A percentile compares a stretch with the other conserved stretches of the same genome.
Evolutionary conservation across 2,113 vertebrate genomes (phyloP).

Genomic region (Chaetops frenatus): DNA sequence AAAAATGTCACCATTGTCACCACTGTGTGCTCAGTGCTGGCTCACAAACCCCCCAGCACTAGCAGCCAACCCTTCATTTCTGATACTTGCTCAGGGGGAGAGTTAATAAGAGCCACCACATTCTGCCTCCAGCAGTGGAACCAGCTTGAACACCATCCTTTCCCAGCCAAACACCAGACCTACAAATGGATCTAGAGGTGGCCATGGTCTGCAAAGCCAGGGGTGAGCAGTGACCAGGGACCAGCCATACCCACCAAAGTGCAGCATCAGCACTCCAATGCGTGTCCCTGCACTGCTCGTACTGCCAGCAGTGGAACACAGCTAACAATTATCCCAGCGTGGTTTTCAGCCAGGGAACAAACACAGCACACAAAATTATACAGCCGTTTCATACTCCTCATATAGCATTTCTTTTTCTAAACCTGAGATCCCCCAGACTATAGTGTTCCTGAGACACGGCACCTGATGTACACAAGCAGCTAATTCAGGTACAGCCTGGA

Average conservation of each 20-base stretch:
- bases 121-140: background rate
- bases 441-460: background rate
- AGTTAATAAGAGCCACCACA: background rate
- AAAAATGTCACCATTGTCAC: background rate
- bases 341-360: background rate
- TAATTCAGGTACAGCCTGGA: background rate
- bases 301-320: background rate
- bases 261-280: background rate
- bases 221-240: fast-evolving
- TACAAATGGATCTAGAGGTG: background rate
- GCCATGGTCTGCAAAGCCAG: background rate
- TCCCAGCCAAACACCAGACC: background rate
- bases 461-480: background rate
- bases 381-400: background rate
- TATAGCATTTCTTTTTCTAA: background rate
- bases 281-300: background rate
- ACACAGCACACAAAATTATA: background rate
- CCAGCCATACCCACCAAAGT: background rate
- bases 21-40: background rate
- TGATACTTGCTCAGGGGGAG: background rate
- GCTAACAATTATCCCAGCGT: background rate
- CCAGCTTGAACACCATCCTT: background rate
- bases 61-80: background rate
- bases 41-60: background rate
- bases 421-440: background rate